Evolutionary conservation across 2,797 vertebrate species (phyloP), one percentile per base, ranked within the genome.

Genomic region (Myripristis murdjan): DNA sequence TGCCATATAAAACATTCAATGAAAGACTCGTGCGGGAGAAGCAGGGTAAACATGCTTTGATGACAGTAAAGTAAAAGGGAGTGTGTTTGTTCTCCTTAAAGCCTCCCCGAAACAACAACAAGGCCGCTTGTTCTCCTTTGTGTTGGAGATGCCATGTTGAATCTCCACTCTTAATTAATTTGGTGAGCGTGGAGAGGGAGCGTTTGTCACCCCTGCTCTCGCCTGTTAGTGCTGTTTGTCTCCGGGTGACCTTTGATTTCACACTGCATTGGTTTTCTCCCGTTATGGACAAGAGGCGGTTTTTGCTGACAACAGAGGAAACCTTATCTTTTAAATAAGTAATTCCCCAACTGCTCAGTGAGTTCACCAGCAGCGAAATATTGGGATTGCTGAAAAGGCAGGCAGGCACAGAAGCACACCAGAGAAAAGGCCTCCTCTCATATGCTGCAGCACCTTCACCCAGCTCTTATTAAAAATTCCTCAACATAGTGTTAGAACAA

Each of bases 251-350:
- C 93, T 94, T 93, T 94, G 93, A 95, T 95, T 94, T 95, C 92
- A 94, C 94, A 94, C 91, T 66, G 81, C 91, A 91, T 94, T 94
- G 93, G 87, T 87, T 93, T 94, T 90, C 91, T 89, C 89, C 90
- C 70, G 81, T 94, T 93, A 94, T 92, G 88, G 92, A 93, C 93
- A 94, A 93, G 87, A 92, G 80, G 85, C 76, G 72, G 26, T 85
- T 94, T 95, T 91, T 92, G 93, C 93, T 95, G 94, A 95, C 93
- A 93, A 92, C 92, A 93, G 91, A 94, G 91, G 86, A 94, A 94
- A 92, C 84, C 90, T 93, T 95, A 95, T 95, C 94, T 95, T 94
- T 95, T 95, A 95, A 95, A 95, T 95, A 95, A 95, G 93, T 94
- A 94, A 95, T 95, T 95, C 92, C 90, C 93, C 89, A 92, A 93